Evolutionary conservation across 2,797 vertebrate species (phyloP), one percentile per base, ranked within the genome.

Genomic region (Tangara arthus): DNA sequence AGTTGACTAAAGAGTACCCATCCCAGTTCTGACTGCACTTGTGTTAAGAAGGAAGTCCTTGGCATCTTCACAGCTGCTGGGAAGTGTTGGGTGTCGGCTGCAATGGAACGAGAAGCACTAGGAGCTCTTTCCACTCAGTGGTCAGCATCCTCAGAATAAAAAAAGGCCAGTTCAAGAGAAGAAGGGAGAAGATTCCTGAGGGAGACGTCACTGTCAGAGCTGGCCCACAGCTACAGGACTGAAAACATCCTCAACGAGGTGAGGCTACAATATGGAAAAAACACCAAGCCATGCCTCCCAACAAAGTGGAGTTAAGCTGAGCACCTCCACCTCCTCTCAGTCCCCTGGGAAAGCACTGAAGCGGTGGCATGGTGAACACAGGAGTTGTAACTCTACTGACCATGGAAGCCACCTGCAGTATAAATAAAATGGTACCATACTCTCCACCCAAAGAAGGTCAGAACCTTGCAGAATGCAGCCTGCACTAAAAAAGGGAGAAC

Each of bases 331-430:
- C 87, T 96, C 94, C 91, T 96, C 95, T 95, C 63, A 8, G 94
- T 83, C 93, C 91, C 90, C 91, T 79, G 96, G 97, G 89, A 95
- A 70, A 95, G 70, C 93, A 96, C 93, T 92, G 84, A 96, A 90
- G 66, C 4, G 28, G 86, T 77, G 90, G 92, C 85, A 93, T 69
- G 90, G 89, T 95, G 82, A 93, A 94, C 72, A 93, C 83, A 87
- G 90, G 68, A 97, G 87, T 87, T 61, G 19, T 56, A 82, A 90
- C 55, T 87, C n/a, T 68, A 83, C 77, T 79, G 53, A 70, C 19
- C 42, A 35, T 4, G 55, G 35, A 94, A 94, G 32, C 77, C 79
- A 93, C 27, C 34, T 66, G 72, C 37, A 73, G 34, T 49, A 23
- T 82, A 91, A 89, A 70, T 76, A 82, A 78, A 84, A 63, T 39